Conservation (phyloP, 2,888 invertebrate species). For the Ormyrus pomaceus region DNA sequence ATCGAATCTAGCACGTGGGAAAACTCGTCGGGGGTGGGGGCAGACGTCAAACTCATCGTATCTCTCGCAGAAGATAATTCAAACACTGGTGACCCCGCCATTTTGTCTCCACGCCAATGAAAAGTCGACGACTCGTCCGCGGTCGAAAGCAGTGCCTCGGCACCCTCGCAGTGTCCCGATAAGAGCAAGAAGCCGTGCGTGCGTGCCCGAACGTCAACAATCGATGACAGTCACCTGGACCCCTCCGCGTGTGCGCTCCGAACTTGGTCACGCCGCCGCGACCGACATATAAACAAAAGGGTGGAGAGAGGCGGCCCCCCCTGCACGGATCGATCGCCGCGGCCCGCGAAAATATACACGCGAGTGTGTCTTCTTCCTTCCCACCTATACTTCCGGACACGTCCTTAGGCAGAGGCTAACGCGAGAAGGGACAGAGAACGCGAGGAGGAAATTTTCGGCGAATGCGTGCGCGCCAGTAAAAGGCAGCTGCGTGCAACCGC, state of each 20-base stretch:
- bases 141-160: too few relatives aligned
- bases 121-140: background rate
- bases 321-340: background rate
- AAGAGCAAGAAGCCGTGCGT: background rate
- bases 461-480: conserved; percentile 17
- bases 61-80: too few relatives aligned
- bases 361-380: too few relatives aligned
- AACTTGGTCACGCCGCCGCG: too few relatives aligned
- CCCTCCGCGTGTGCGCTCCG: background rate
- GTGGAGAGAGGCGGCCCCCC: background rate
- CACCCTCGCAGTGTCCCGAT: too few relatives aligned
- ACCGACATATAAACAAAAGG: background rate
- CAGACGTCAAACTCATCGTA: too few relatives aligned
- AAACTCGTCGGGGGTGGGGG: too few relatives aligned
- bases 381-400: too few relatives aligned
- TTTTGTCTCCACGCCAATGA: conserved; percentile 18
- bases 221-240: conserved; percentile 60
- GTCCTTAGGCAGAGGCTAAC: too few relatives aligned
- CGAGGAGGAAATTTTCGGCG: background rate
- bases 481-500: conserved; percentile 10
- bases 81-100: background rate
- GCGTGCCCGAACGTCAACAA: conserved; percentile 59
- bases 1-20: too few relatives aligned
- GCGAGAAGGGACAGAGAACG: conserved; percentile 13
- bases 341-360: background rate